These are phyloP conservation scores for Rhegmatorhina hoffmannsi DNA, from an alignment of 2,113 vertebrate species.

Conservation along the genomic window DNA sequence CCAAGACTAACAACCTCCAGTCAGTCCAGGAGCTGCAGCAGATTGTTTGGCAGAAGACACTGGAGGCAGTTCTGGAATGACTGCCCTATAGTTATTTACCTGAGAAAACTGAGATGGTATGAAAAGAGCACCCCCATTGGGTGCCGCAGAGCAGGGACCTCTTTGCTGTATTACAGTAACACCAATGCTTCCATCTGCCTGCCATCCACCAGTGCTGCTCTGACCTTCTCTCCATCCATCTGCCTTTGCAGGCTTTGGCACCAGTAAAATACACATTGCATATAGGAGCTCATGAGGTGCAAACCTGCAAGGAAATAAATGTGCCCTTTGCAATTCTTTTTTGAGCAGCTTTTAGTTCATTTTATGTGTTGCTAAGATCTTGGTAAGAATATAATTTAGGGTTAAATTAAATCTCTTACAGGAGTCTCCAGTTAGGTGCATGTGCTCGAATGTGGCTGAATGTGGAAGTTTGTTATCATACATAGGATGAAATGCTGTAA, in stretches of 20 bases:
- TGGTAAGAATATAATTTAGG: neutral
- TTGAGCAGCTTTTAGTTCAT: neutral
- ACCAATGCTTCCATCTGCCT: accelerated
- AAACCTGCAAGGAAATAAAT: neutral
- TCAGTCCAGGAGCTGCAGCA: neutral
- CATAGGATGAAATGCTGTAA: neutral
- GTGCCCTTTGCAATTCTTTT: neutral
- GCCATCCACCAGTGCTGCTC: neutral
- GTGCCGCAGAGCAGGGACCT: neutral
- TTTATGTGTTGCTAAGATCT: neutral
- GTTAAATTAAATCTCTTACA: neutral
- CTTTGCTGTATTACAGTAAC: neutral
- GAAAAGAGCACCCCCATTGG: neutral
- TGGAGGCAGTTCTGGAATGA: neutral
- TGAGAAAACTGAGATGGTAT: neutral
- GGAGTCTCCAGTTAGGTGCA: neutral
- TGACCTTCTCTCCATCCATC: neutral
- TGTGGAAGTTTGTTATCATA: neutral
- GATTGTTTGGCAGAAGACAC: neutral
- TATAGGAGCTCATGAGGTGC: neutral
- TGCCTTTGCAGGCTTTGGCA: neutral
- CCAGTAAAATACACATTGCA: neutral
- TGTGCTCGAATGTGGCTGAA: neutral
- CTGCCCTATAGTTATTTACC: neutral
- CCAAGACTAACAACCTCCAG: neutral